Base-by-base conservation (phyloP, 2,888 invertebrate species). In the Ypsolopha scabrella region DNA sequence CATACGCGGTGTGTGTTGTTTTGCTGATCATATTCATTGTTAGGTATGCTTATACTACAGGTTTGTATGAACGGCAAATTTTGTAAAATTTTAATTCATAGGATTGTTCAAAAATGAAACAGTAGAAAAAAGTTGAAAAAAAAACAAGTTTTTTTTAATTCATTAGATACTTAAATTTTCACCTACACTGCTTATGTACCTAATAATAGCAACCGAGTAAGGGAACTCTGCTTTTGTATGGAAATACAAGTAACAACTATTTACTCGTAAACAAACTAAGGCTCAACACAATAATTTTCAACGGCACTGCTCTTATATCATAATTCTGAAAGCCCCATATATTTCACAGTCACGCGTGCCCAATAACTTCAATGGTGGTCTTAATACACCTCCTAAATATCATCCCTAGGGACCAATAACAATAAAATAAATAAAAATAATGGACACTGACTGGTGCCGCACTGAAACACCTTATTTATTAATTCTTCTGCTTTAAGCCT, bases 351-450 rank as follows among this genome's bases (percentile, higher is more conserved):
- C 37, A 13, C 47, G 47, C 47, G 47, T 37, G 47, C 37, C 13
- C 13, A 13, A 47, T 47, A 47, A 47, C 11, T 47, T 47, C 47
- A 7, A 37, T 13, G 47, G 14, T 10, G 47, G 47, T 47, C 55
- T 60, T 58, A 50, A 63, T 53, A 58, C 57, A 64, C 52, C 53
- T 62, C 62, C 67, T 61, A 66, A 65, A 69, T 64, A 61, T 67
- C 65, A 68, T 67, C 58, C 55, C 60, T 62, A 59, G 46, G 59
- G 70, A 65, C 67, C 65, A 67, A 60, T 57, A 58, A 63, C 61
- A 63, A 60, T 65, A 64, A 63, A 65, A 64, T 65, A 70, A 70
- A 70, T 64, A 58, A 51, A 43, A 55, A 57, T 60, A 57, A 55
- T 55, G 55, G 55, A 54, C 52, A 53, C 37, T 46, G 10, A 13